Evolutionary conservation across 2,888 invertebrate genomes (phyloP).

Genomic region (Heliconius ismenius): DNA sequence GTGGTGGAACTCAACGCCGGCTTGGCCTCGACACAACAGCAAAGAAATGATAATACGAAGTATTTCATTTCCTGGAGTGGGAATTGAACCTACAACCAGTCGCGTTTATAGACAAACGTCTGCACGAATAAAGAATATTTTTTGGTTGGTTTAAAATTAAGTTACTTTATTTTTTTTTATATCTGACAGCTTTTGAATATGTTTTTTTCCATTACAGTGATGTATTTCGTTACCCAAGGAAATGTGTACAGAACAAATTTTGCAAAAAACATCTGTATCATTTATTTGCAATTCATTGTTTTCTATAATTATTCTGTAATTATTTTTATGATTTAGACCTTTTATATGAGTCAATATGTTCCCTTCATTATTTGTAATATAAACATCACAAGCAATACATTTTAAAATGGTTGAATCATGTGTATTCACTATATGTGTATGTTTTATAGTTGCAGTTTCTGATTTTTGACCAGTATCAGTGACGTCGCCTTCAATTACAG

Average conservation of each 20-base stretch:
- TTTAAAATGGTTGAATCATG: not conserved
- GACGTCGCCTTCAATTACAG: not conserved
- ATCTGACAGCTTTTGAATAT: not conserved
- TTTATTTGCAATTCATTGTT: slow-evolving; percentile 7
- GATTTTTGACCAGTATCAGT: not conserved
- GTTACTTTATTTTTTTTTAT: not conserved
- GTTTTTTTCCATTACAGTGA: slow-evolving; percentile 18
- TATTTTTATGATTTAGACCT: slow-evolving; percentile 2
- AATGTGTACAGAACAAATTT: slow-evolving; percentile 11
- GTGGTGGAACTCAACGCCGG: too few relatives aligned
- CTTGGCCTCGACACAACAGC: too few relatives aligned
- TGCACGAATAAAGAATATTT: not conserved
- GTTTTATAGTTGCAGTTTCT: not conserved
- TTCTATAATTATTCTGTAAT: slow-evolving; percentile 4
- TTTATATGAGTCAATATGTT: slow-evolving; percentile 17
- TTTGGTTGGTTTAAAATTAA: not conserved
- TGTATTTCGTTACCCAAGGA: slow-evolving; percentile 19
- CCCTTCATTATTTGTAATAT: slow-evolving; percentile 14
- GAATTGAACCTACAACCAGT: too few relatives aligned
- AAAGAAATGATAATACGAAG: too few relatives aligned
- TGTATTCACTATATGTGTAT: slow-evolving; percentile 5
- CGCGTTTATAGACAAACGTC: too few relatives aligned
- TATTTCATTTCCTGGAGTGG: too few relatives aligned
- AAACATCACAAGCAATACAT: slow-evolving; percentile 11
- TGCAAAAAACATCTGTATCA: slow-evolving; percentile 5